phyloP scores from a whole-genome alignment of 2,113 vertebrate species.

The Acanthisitta chloris region DNA sequence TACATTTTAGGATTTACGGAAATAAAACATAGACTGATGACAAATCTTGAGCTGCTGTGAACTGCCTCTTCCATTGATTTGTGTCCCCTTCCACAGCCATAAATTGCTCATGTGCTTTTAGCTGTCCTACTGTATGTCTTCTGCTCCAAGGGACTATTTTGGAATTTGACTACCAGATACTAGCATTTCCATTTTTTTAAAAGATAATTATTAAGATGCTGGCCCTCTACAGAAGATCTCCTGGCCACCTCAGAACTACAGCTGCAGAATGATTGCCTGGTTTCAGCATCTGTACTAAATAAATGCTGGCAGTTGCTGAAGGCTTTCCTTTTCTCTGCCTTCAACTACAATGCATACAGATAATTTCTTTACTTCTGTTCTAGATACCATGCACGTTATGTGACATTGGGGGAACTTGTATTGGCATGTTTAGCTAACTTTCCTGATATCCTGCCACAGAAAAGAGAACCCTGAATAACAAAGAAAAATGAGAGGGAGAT shows the following conservation, averaged over 20 bases:
- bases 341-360: background rate
- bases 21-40: background rate
- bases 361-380: background rate
- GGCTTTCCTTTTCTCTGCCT: background rate
- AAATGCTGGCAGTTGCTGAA: background rate
- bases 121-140: background rate
- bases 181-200: background rate
- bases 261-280: background rate
- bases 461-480: background rate
- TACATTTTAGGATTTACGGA: background rate
- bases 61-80: background rate
- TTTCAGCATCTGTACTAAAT: slow-evolving; percentile 19
- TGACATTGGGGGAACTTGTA: background rate
- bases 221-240: background rate
- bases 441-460: background rate
- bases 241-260: slow-evolving; percentile 6
- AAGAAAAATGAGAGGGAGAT: background rate
- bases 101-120: background rate
- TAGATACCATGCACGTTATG: background rate
- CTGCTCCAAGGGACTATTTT: background rate
- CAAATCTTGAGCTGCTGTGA: background rate
- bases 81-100: background rate
- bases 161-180: background rate
- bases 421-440: background rate
- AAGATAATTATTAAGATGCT: background rate